A percentile compares a stretch with the other conserved stretches of the same genome.
Evolutionary conservation across 2,888 invertebrate species (phyloP).

Genomic region (Meloe dianella): DNA sequence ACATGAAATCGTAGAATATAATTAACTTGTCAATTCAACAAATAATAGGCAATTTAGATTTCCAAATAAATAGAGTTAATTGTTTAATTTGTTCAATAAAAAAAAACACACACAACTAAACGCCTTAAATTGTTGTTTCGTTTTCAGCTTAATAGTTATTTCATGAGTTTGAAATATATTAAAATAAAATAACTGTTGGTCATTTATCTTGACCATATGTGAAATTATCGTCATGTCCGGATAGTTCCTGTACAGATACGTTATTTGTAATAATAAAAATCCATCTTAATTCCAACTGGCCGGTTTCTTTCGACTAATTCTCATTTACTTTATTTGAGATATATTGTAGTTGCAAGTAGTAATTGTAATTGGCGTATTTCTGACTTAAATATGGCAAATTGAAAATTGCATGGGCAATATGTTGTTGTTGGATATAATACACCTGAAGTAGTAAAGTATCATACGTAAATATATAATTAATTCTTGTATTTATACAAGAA

Average conservation of each 20-base stretch:
- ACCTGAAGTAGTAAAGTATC: constrained; percentile 10
- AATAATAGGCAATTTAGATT: not conserved
- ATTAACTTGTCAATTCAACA: constrained; percentile 8
- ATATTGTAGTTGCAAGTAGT: not conserved
- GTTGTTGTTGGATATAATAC: constrained; percentile 3
- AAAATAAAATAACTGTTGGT: constrained; percentile 5
- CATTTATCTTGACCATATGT: constrained; percentile 13
- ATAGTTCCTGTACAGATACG: constrained; percentile 11
- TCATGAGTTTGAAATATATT: not conserved
- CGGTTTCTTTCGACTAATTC: not conserved
- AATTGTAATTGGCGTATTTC: constrained; percentile 5
- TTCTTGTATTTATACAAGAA: constrained; percentile 8
- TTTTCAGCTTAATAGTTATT: not conserved
- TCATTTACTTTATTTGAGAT: not conserved
- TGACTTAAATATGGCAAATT: constrained; percentile 10
- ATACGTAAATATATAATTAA: constrained; percentile 6
- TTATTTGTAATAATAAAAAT: not conserved
- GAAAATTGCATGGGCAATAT: constrained; percentile 7
- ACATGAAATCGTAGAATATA: constrained; percentile 4
- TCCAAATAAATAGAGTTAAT: constrained; percentile 2
- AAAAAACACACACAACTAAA: not conserved
- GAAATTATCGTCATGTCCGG: constrained; percentile 7
- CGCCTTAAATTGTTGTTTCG: not conserved
- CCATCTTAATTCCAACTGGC: not conserved
- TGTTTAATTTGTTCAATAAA: not conserved